phyloP scores from a whole-genome alignment of 2,797 vertebrate genomes.

The Hydrophis major region DNA sequence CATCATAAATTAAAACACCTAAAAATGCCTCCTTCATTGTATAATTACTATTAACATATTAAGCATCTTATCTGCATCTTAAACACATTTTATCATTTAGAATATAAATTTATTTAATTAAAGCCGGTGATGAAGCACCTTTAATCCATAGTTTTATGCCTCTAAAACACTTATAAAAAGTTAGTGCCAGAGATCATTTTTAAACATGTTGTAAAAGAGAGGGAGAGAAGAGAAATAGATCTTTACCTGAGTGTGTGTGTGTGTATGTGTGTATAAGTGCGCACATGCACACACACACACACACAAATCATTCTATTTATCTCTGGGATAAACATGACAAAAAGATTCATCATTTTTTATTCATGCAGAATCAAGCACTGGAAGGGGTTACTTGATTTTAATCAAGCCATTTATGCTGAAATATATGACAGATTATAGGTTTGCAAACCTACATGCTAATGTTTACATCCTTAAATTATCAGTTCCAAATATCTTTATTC shows the following conservation, averaged over 20 bases:
- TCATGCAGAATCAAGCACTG: neutral
- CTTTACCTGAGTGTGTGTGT: neutral
- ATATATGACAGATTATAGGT: neutral
- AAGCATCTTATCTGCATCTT: neutral
- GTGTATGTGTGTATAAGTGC: neutral
- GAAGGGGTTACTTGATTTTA: neutral
- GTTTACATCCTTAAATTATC: neutral
- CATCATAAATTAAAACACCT: conserved; percentile 43
- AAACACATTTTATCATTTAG: neutral
- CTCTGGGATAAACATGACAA: neutral
- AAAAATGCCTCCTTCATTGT: conserved; percentile 19
- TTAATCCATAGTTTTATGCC: neutral
- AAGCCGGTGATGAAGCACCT: neutral
- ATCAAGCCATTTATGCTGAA: neutral
- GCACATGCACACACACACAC: no score
- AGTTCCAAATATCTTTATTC: neutral
- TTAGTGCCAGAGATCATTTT: neutral
- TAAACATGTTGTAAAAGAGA: neutral
- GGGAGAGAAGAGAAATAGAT: neutral
- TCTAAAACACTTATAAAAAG: neutral
- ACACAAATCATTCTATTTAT: neutral
- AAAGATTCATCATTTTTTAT: neutral
- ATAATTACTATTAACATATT: conserved; percentile 46
- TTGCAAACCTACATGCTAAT: neutral
- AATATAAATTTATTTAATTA: neutral